phyloP scores from a whole-genome alignment of 2,113 vertebrate genomes.

The Coreoperca whiteheadi region DNA sequence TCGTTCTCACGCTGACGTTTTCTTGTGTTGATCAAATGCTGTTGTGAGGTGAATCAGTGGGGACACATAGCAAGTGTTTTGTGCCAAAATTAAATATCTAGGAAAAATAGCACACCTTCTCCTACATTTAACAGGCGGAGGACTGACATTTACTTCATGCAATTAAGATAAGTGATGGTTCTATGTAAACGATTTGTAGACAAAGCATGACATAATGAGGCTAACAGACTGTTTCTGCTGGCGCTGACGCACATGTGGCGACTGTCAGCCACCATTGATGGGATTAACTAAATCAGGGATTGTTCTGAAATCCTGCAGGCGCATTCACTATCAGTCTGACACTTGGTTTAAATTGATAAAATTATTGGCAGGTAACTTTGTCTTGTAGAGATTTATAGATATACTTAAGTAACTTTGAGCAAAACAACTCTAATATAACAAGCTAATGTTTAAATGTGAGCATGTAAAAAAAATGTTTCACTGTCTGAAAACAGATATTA shows the following conservation, averaged over 20 bases:
- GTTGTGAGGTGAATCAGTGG: conserved; percentile 24
- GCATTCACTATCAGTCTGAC: background rate
- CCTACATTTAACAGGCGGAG: conserved; percentile 13
- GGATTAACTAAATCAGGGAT: background rate
- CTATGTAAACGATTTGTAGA: conserved; percentile 17
- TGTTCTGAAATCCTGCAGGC: background rate
- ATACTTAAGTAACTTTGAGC: background rate
- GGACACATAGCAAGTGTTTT: background rate
- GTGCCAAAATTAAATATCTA: conserved; percentile 28
- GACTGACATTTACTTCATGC: conserved; percentile 31
- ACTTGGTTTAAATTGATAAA: background rate
- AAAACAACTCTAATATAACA: background rate
- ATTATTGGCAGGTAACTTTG: background rate
- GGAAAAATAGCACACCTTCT: conserved; percentile 20
- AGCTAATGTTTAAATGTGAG: background rate
- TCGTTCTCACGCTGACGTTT: conserved; percentile 48
- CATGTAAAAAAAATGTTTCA: background rate
- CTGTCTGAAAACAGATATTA: background rate
- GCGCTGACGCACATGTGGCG: background rate
- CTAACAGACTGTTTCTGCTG: conserved; percentile 5
- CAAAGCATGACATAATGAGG: conserved; percentile 21
- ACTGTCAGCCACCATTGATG: background rate
- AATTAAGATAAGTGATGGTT: conserved; percentile 34
- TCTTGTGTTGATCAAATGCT: conserved; percentile 40
- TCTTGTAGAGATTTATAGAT: background rate